These are phyloP conservation scores for Sander vitreus DNA, from an alignment of 2,113 vertebrate genomes.

Conservation along the genomic window DNA sequence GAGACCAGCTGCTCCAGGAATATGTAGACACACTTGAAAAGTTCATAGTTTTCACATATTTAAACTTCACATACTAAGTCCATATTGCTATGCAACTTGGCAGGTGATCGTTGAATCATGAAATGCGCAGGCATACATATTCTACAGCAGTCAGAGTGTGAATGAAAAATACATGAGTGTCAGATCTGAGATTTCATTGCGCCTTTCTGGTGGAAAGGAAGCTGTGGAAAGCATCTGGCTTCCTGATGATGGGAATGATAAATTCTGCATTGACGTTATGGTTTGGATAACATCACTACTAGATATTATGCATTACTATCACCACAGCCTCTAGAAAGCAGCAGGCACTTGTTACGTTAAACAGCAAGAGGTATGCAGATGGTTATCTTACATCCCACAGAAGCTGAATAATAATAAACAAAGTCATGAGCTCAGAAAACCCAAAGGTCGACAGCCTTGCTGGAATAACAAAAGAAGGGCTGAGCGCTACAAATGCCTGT, in stretches of 20 bases:
- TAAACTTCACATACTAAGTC: conserved; percentile 7
- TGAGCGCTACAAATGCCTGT: conserved; percentile 51
- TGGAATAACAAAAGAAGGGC: conserved; percentile 41
- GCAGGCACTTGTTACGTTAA: conserved; percentile 6
- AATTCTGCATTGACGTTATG: not conserved
- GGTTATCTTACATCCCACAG: conserved; percentile 31
- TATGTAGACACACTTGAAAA: conserved; percentile 1
- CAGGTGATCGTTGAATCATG: conserved; percentile 2
- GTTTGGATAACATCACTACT: not conserved
- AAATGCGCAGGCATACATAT: conserved; percentile 11
- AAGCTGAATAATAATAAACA: conserved; percentile 39
- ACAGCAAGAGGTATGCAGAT: conserved; percentile 13
- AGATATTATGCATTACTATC: not conserved
- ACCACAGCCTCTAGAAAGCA: conserved; percentile 12
- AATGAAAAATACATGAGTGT: conserved; percentile 37
- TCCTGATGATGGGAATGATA: not conserved
- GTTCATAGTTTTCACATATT: conserved; percentile 14
- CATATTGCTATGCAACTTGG: conserved; percentile 8
- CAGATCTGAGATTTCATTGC: conserved; percentile 11
- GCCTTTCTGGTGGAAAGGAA: conserved; percentile 5
- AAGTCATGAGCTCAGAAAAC: conserved; percentile 35
- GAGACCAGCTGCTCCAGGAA: conserved; percentile 51
- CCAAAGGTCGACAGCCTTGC: conserved; percentile 43
- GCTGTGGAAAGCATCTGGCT: not conserved
- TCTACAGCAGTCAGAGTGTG: conserved; percentile 1